Percentiles rank a stretch among this genome's conserved stretches.
Conservation (phyloP, 92 coral and sea anemone genomes). For the Paramuricea clavata region DNA sequence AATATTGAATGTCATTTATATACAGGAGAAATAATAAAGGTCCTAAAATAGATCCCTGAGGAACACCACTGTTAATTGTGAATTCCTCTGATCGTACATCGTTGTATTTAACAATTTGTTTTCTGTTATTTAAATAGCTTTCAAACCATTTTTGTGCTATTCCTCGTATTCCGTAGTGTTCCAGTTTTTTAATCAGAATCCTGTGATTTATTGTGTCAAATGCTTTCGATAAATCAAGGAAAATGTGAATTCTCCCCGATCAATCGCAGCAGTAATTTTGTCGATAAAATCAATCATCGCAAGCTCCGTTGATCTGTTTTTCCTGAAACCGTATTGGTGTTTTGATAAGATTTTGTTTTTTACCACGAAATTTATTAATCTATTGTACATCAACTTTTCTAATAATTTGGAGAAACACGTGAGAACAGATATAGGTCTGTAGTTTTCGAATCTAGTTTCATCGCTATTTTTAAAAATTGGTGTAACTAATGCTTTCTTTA, state of each 20-base stretch:
- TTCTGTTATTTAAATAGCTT: not conserved
- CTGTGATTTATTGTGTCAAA: not conserved
- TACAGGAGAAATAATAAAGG: not conserved
- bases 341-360: not conserved
- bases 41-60: not conserved
- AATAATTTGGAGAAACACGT: not conserved
- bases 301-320: not conserved
- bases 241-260: not conserved
- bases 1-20: not conserved
- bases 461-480: not conserved
- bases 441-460: not conserved
- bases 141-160: not conserved
- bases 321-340: not conserved
- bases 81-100: not conserved
- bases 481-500: not conserved
- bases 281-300: not conserved
- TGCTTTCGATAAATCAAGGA: not conserved
- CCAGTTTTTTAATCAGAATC: not conserved
- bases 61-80: not conserved
- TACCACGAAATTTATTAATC: not conserved
- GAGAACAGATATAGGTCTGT: not conserved
- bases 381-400: not conserved
- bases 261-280: not conserved
- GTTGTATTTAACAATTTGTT: not conserved
- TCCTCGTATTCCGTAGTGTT: not conserved